Conservation (phyloP, 2,113 vertebrate species). For the Tretioscincus oriximinensis region DNA sequence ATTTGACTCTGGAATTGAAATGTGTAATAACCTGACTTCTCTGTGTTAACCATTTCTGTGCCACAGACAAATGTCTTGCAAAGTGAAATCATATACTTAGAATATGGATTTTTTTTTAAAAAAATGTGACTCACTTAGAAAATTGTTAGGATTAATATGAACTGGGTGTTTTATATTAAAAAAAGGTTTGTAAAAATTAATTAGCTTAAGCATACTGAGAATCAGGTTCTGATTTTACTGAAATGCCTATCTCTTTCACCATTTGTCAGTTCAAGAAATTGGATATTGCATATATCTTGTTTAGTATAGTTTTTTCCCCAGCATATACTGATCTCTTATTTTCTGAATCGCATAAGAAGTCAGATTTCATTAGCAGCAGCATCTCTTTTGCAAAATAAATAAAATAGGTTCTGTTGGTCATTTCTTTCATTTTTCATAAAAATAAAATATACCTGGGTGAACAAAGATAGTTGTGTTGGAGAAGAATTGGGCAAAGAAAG, state of each 20-base stretch:
- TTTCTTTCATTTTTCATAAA: not conserved
- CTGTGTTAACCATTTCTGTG: conserved; percentile 88
- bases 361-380: conserved; percentile 21
- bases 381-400: too few species aligned
- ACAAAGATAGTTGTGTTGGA: too few species aligned
- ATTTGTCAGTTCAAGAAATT: not conserved
- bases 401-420: not conserved
- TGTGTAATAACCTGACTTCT: conserved; percentile 98
- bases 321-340: conserved; percentile 1
- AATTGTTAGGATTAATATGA: conserved; percentile 46
- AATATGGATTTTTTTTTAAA: conserved; percentile 35
- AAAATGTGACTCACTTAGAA: conserved; percentile 53
- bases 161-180: conserved; percentile 39
- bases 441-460: not conserved
- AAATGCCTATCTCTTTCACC: not conserved
- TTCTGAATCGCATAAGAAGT: not conserved
- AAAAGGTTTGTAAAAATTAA: conserved; percentile 24
- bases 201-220: conserved; percentile 43
- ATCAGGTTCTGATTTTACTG: conserved; percentile 1
- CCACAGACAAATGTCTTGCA: conserved; percentile 60
- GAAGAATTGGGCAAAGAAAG: too few species aligned
- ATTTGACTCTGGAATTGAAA: conserved; percentile 99
- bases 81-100: conserved; percentile 37
- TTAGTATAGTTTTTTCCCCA: not conserved
- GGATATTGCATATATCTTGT: accelerated